Evolutionary conservation across 2,797 vertebrate genomes (phyloP).

Genomic region (Graptemys geographica): DNA sequence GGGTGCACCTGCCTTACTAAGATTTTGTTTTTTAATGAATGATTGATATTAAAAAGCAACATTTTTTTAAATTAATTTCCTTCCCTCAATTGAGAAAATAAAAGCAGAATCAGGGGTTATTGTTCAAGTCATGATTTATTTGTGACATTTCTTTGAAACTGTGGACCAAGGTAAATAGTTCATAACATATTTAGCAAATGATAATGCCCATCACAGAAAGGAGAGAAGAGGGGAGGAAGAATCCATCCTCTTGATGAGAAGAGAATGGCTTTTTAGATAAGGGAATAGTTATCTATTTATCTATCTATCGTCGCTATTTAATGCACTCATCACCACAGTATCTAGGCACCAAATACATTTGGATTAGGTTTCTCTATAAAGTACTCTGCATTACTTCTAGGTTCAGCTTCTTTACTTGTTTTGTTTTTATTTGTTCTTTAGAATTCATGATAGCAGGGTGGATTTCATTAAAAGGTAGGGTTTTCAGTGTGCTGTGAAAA

Average conservation of each 20-base stretch:
- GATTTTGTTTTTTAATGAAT: neutral
- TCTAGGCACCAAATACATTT: neutral
- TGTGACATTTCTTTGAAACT: conserved; percentile 55
- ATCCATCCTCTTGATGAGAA: conserved; percentile 30
- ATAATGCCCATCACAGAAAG: conserved; percentile 53
- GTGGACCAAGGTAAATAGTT: conserved; percentile 46
- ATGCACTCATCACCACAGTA: neutral
- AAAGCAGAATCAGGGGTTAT: conserved; percentile 54
- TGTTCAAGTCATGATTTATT: conserved; percentile 58
- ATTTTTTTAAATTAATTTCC: conserved; percentile 46
- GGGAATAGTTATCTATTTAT: neutral
- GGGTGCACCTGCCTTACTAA: conserved; percentile 6
- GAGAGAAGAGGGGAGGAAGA: conserved; percentile 29
- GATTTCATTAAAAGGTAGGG: neutral
- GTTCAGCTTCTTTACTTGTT: neutral
- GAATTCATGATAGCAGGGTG: neutral
- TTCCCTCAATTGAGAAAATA: conserved; percentile 35
- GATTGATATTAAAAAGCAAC: conserved; percentile 40
- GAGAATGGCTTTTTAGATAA: conserved; percentile 36
- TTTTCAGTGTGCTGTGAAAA: conserved; percentile 23
- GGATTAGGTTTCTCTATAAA: neutral
- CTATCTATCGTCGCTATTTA: neutral
- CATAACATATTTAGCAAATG: conserved; percentile 53
- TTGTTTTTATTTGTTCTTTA: neutral
- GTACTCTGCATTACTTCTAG: neutral